These are phyloP conservation scores for Sclerodermus sp. DNA, from an alignment of 2,888 invertebrate species.

Conservation along the genomic window DNA sequence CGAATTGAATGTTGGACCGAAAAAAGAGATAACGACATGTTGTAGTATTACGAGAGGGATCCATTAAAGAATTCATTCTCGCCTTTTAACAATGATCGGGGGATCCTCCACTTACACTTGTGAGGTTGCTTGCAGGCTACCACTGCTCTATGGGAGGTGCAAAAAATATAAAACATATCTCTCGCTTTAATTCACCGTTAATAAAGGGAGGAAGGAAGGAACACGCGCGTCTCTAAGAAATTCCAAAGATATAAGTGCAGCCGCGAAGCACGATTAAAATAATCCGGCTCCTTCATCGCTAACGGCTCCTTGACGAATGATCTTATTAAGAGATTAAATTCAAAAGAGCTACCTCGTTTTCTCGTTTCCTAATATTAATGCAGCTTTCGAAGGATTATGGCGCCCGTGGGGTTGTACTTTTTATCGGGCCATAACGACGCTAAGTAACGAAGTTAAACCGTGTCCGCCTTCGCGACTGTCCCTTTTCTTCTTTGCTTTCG, in stretches of 20 bases:
- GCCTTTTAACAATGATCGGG: too few species aligned
- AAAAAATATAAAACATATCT: not conserved
- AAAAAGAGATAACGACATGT: conserved; percentile 6
- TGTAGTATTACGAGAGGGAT: conserved; percentile 9
- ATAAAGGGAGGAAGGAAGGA: conserved; percentile 16
- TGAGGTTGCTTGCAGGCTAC: too few species aligned
- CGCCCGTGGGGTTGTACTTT: conserved; percentile 34
- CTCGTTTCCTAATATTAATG: conserved; percentile 38
- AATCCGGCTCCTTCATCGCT: conserved; percentile 26
- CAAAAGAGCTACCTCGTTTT: conserved; percentile 33
- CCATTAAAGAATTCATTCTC: conserved; percentile 12
- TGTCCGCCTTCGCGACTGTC: too few species aligned
- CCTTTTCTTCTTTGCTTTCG: too few species aligned
- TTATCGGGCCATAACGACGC: conserved; percentile 31
- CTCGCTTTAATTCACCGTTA: conserved; percentile 13
- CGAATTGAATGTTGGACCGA: conserved; percentile 20
- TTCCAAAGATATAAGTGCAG: not conserved
- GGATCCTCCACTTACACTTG: too few species aligned
- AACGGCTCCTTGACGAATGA: conserved; percentile 37
- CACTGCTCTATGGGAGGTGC: not conserved
- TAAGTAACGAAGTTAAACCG: conserved; percentile 35
- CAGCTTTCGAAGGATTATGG: conserved; percentile 31
- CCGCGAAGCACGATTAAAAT: conserved; percentile 5
- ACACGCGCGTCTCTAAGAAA: not conserved
- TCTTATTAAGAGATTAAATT: conserved; percentile 43